Evolutionary conservation across 2,888 invertebrate species (phyloP).

Genomic region (Lithophane socia): DNA sequence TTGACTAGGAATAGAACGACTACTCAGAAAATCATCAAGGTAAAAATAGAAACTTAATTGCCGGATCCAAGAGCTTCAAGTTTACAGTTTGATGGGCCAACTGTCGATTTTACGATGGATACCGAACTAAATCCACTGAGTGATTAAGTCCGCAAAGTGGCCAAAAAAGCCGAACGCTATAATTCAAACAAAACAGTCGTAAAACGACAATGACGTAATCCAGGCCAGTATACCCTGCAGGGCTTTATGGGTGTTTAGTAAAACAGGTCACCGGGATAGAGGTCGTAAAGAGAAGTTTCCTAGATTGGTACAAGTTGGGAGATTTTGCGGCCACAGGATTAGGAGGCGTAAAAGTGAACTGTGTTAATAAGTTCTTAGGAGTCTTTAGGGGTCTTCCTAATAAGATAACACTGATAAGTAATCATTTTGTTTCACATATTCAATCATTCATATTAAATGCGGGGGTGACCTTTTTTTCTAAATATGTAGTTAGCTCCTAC

Average conservation of each 20-base stretch:
- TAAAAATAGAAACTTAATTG: constrained; percentile 46
- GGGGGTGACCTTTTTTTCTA: background rate
- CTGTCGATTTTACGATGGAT: constrained; percentile 63
- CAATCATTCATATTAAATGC: background rate
- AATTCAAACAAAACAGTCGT: constrained; percentile 73
- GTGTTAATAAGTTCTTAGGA: constrained; percentile 21
- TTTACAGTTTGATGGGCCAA: constrained; percentile 46
- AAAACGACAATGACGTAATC: constrained; percentile 77
- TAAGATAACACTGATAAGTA: background rate
- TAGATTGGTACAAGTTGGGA: constrained; percentile 70
- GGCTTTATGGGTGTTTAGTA: constrained; percentile 78
- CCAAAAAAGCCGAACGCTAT: constrained; percentile 64
- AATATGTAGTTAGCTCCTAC: background rate
- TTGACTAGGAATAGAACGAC: background rate
- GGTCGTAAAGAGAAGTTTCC: constrained; percentile 78
- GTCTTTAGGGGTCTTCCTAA: constrained; percentile 11
- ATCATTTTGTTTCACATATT: background rate
- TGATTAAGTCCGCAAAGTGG: constrained; percentile 63
- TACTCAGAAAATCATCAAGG: constrained; percentile 20
- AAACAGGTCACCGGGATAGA: constrained; percentile 79
- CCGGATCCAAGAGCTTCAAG: constrained; percentile 14
- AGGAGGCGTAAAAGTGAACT: constrained; percentile 26
- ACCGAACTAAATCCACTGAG: constrained; percentile 55
- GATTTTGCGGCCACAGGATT: constrained; percentile 46
- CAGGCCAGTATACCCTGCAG: constrained; percentile 76